Conservation (phyloP, 2,888 invertebrate genomes). For the Drosophila peninsularis region DNA sequence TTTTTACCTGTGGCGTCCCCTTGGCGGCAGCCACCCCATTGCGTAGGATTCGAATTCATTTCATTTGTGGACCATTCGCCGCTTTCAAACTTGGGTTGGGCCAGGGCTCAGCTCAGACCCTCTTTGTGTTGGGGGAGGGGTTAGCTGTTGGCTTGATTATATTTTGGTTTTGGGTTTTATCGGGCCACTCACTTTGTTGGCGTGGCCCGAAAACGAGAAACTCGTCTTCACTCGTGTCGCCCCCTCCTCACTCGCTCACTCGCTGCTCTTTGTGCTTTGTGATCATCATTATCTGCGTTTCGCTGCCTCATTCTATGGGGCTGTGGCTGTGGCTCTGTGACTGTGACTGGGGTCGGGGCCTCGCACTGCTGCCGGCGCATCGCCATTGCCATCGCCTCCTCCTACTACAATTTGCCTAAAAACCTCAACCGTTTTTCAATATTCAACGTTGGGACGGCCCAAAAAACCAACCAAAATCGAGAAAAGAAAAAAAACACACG, state of each 20-base stretch:
- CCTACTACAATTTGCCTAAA: constrained; percentile 80
- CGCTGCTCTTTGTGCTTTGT: constrained; percentile 67
- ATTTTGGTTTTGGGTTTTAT: constrained; percentile 52
- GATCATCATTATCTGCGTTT: constrained; percentile 81
- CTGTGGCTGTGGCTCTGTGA: constrained; percentile 24
- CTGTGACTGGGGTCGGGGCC: constrained; percentile 21
- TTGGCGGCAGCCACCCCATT: constrained; percentile 73
- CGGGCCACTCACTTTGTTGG: constrained; percentile 52
- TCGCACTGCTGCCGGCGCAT: constrained; percentile 52
- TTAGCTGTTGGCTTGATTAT: constrained; percentile 52
- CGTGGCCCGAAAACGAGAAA: constrained; percentile 69
- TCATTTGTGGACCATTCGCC: constrained; percentile 49
- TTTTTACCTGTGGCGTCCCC: constrained; percentile 78
- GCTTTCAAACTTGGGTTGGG: constrained; percentile 62
- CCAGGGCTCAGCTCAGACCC: constrained; percentile 26
- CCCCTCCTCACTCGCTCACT: constrained; percentile 10
- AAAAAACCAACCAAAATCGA: constrained; percentile 35
- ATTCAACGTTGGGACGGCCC: constrained; percentile 68
- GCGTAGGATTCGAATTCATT: constrained; percentile 77
- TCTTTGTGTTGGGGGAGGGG: constrained; percentile 31
- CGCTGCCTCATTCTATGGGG: constrained; percentile 78
- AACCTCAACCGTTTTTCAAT: constrained; percentile 79
- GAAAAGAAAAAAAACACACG: constrained; percentile 34
- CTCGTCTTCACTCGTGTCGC: constrained; percentile 62
- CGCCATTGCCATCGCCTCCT: constrained; percentile 64